phyloP scores from a whole-genome alignment of 1,140 invertebrate genomes.

The Ceratosolen solmsi region DNA sequence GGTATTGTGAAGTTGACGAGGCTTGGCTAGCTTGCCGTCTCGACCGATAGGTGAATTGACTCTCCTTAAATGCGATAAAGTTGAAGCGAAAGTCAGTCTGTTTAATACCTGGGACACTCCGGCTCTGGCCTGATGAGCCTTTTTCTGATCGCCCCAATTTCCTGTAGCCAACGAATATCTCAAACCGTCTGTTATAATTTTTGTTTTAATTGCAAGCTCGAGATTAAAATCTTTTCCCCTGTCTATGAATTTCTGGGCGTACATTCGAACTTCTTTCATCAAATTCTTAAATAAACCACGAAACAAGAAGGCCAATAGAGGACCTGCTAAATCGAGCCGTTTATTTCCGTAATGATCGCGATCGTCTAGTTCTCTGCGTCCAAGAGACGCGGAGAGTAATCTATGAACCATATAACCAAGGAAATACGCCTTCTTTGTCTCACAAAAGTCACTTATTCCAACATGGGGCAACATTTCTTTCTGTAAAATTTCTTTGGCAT shows the following conservation, averaged over 20 bases:
- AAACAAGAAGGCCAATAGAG: conserved; percentile 95
- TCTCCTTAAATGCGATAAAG: conserved; percentile 59
- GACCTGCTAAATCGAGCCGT: conserved; percentile 95
- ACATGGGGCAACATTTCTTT: conserved; percentile 99
- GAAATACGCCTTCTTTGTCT: conserved; percentile 99
- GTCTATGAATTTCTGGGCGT: conserved; percentile 99
- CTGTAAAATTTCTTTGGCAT: conserved; percentile 97
- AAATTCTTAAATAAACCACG: conserved; percentile 94
- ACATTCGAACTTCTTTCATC: conserved; percentile 96
- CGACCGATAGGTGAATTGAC: conserved; percentile 62
- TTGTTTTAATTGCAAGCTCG: conserved; percentile 60
- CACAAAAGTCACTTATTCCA: conserved; percentile 97
- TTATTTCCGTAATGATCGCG: conserved; percentile 99
- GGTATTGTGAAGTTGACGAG: conserved; percentile 62
- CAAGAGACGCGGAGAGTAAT: conserved; percentile 92
- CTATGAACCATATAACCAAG: conserved; percentile 99
- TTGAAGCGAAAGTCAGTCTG: conserved; percentile 60
- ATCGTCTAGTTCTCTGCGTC: conserved; percentile 96
- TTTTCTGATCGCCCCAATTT: conserved; percentile 63
- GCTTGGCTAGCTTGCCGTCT: conserved; percentile 61
- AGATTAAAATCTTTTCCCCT: conserved; percentile 74
- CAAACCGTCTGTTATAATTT: conserved; percentile 60
- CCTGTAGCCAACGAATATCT: conserved; percentile 61
- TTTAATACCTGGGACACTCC: conserved; percentile 62
- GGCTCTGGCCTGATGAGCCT: conserved; percentile 59